Evolutionary conservation across 2,888 invertebrate species (phyloP), one percentile per base, ranked within the genome.

Genomic region (Dorcus parallelipipedus): DNA sequence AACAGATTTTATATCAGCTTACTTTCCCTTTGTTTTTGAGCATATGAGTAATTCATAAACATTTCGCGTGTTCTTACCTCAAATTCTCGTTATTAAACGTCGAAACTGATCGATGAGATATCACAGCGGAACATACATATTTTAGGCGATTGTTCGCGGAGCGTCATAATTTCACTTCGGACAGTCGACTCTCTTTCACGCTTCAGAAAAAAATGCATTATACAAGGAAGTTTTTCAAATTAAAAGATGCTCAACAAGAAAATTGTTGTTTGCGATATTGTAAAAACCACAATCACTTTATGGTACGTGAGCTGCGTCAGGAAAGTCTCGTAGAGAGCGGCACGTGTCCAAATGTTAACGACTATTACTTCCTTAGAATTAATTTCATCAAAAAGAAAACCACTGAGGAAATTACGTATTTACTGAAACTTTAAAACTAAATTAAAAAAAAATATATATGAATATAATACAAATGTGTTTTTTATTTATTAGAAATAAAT

Each of bases 251-350:
- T 52, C 42, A 54, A 59, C 56, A 43, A 56, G 59, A 56, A 59
- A 59, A 59, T 59, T 56, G 59, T 52, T 59, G 56, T 56, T 56
- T 52, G 38, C 56, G 52, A 52, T 58, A 53, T 55, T 50, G 54
- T 55, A 59, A 59, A 59, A 65, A 65, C 59, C 52, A 53, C 64
- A 61, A 64, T 64, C 62, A 62, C 59, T 65, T 65, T 63, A 59
- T 62, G 59, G 58, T 58, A 64, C 65, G 65, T 65, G 65, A 65
- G 61, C 52, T 62, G 63, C 60, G 61, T 65, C 54, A 63, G 61
- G 14, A 45, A 23, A 20, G 45, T 45, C 10, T 10, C 42, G 42
- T 45, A 45, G 45, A 45, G 45, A 20, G 23, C 23, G 9, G 45
- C 45, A 23, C 45, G 45, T 17, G 45, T 20, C 10, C n/a, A 45